phyloP scores from a whole-genome alignment of 2,797 vertebrate species.

The Borostomias antarcticus region DNA sequence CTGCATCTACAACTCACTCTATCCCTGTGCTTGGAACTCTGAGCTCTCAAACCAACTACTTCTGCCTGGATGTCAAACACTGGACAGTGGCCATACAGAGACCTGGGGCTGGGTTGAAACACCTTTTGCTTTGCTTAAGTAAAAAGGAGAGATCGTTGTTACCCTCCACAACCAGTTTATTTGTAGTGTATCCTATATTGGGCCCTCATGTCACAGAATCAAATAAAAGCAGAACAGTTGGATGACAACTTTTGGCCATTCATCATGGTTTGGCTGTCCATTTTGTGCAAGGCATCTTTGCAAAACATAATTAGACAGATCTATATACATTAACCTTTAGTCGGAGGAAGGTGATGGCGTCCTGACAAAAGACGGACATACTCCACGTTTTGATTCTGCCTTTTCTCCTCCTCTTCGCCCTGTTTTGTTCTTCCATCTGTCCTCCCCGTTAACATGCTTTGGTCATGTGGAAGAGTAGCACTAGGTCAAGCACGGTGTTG shows the following conservation, averaged over 20 bases:
- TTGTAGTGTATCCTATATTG: background rate
- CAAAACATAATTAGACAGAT: background rate
- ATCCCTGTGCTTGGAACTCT: background rate
- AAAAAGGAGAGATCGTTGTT: background rate
- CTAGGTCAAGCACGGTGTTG: conserved; percentile 71
- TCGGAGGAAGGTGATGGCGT: conserved; percentile 68
- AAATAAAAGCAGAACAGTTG: background rate
- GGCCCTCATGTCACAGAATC: background rate
- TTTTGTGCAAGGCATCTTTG: background rate
- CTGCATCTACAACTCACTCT: background rate
- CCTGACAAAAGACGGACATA: conserved; percentile 69
- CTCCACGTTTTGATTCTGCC: conserved; percentile 64
- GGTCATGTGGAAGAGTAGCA: conserved; percentile 72
- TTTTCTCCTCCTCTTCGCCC: conserved; percentile 62
- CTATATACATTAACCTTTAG: conserved; percentile 70
- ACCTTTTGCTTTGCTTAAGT: background rate
- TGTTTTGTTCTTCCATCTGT: conserved; percentile 64
- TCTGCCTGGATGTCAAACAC: background rate
- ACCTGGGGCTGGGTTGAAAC: background rate
- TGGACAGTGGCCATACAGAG: background rate
- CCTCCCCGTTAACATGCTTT: conserved; percentile 69
- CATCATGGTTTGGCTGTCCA: background rate
- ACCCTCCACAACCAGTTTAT: background rate
- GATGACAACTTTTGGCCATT: background rate
- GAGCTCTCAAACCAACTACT: background rate